Evolutionary conservation across 1,140 invertebrate species (phyloP), one percentile per base, ranked within the genome.

Genomic region (Heliconius hermathena): DNA sequence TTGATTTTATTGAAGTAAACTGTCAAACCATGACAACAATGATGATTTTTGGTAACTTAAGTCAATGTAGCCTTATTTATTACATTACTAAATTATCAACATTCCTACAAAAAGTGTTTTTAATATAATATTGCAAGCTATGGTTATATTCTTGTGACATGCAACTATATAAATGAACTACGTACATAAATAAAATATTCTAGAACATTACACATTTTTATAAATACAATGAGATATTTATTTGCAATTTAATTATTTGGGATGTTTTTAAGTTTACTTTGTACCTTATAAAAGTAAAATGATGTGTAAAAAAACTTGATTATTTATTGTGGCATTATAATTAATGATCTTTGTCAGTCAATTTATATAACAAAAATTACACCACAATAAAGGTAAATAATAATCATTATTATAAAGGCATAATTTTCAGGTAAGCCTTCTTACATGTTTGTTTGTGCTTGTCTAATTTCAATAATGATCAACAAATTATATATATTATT

Each of bases 91-190:
- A 66, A 29, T 29, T 66, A 66, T 13, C 22, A 66, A 66, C 60
- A 26, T 66, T 66, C 60, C 60, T 66, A 66, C 60, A 66, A 66
- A 66, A 22, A 4, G 13, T 60, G n/a, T 60, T 60, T 46, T 46
- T 46, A 60, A 29, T 13, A 13, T 66, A 66, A 13, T 29, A 66
- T 29, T 66, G 22, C 22, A 66, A 66, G 60, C 22, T 66, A 66
- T 66, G 60, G 13, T 66, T 66, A 66, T 13, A 29, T 60, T n/a
- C 22, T 66, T 66, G 60, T 66, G 60, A 66, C 60, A 66, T 26
- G 9, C 60, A 16, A 66, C 26, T 66, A 66, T 26, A 26, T 13
- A 66, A 66, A 66, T 66, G 0, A 11, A 29, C 60, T 66, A 66
- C 60, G 29, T 22, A 57, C n/a, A 22, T 22, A 13, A 26, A 66